Evolutionary conservation across 1,140 invertebrate genomes (phyloP).

Genomic region (Drosophila quadrilineata): DNA sequence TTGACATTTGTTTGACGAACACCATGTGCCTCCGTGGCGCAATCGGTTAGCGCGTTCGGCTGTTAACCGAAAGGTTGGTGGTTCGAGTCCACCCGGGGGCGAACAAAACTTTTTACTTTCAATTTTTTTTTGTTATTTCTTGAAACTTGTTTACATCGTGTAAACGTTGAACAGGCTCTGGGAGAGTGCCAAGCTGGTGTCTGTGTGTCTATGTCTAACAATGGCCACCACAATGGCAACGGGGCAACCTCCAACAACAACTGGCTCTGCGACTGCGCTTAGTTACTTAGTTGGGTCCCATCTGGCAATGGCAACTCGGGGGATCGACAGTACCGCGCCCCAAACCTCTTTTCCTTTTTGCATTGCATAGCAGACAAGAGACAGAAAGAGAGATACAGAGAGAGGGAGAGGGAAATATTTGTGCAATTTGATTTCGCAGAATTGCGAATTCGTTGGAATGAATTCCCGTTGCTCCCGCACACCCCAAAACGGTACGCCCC

Average conservation of each 20-base stretch:
- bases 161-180: slow-evolving; percentile 38
- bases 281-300: slow-evolving; percentile 68
- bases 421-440: slow-evolving; percentile 80
- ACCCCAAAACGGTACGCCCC: neutral
- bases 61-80: slow-evolving; percentile 93
- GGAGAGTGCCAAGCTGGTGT: slow-evolving; percentile 40
- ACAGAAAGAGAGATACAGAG: neutral
- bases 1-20: neutral
- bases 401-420: slow-evolving; percentile 66
- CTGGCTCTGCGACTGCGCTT: slow-evolving; percentile 21
- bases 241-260: slow-evolving; percentile 23
- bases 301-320: slow-evolving; percentile 54
- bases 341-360: slow-evolving; percentile 27
- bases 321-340: slow-evolving; percentile 34
- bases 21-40: slow-evolving; percentile 87
- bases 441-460: slow-evolving; percentile 80
- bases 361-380: slow-evolving; percentile 60
- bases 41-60: slow-evolving; percentile 91
- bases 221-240: slow-evolving; percentile 61
- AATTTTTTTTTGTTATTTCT: neutral
- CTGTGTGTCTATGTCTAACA: slow-evolving; percentile 68
- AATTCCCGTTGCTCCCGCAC: slow-evolving; percentile 44
- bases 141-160: too few species aligned
- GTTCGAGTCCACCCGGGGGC: slow-evolving; percentile 90
- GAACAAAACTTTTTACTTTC: slow-evolving; percentile 35